Conservation (phyloP, 2,797 vertebrate species). For the Epinephelus awoara region DNA sequence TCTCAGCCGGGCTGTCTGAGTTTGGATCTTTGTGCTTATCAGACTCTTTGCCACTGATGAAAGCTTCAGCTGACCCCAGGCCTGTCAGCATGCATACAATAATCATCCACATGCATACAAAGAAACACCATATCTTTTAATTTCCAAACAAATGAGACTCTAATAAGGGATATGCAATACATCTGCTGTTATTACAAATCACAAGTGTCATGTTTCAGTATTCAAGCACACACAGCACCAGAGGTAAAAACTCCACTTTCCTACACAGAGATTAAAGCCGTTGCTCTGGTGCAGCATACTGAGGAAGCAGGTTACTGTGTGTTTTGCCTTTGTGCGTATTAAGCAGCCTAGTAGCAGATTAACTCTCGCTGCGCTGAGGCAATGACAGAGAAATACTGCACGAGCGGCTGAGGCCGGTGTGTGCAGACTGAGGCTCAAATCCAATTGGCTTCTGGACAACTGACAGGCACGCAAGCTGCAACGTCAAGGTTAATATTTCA, state of each 20-base stretch:
- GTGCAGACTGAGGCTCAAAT: slow-evolving; percentile 35
- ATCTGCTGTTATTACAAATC: not conserved
- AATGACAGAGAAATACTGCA: slow-evolving; percentile 34
- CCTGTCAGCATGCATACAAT: not conserved
- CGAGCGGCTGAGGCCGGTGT: slow-evolving; percentile 18
- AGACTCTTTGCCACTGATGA: slow-evolving; percentile 33
- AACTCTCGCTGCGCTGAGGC: slow-evolving; percentile 53
- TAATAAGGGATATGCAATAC: not conserved
- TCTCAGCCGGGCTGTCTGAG: slow-evolving; percentile 34
- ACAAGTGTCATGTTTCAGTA: not conserved
- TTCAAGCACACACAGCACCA: not conserved
- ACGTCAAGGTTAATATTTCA: slow-evolving; percentile 46
- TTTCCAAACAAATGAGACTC: not conserved
- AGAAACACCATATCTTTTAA: not conserved
- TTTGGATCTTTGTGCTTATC: slow-evolving; percentile 39
- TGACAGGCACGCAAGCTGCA: not conserved
- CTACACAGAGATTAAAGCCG: slow-evolving; percentile 24
- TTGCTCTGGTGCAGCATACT: slow-evolving; percentile 24
- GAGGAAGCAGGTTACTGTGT: slow-evolving; percentile 55
- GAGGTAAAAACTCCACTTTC: slow-evolving; percentile 16
- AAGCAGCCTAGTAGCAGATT: slow-evolving; percentile 66
- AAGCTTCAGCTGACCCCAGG: slow-evolving; percentile 15
- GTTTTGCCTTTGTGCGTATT: slow-evolving; percentile 48
- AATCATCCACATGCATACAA: not conserved
- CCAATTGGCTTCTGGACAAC: slow-evolving; percentile 30